These are phyloP conservation scores for Plecotus auritus DNA, from an alignment of 2,113 vertebrate genomes.

Conservation along the genomic window DNA sequence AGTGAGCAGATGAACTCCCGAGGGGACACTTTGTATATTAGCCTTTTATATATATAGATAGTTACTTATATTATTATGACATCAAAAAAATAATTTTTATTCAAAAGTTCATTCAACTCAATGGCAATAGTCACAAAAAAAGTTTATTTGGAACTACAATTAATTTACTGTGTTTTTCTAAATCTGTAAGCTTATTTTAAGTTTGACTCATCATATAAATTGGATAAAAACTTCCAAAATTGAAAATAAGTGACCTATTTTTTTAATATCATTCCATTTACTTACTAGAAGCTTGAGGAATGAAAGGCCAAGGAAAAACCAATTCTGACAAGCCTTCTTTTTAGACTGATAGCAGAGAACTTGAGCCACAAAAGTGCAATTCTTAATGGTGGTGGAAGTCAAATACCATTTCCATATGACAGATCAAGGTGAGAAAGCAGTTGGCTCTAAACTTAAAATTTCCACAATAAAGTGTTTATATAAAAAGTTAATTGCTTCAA, in stretches of 20 bases:
- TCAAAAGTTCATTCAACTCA: not conserved
- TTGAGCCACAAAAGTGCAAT: slow-evolving; percentile 48
- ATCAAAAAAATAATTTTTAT: not conserved
- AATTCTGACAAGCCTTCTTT: not conserved
- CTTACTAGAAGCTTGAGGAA: not conserved
- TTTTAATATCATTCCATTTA: not conserved
- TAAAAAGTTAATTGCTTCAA: slow-evolving; percentile 30
- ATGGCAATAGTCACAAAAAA: not conserved
- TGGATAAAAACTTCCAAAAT: not conserved
- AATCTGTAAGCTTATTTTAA: not conserved
- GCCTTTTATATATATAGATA: no score
- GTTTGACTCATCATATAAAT: not conserved
- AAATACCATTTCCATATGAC: slow-evolving; percentile 47
- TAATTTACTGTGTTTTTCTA: not conserved
- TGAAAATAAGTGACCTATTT: not conserved
- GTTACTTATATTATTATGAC: not conserved
- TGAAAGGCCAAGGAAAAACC: slow-evolving; percentile 37
- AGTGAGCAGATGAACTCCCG: no score
- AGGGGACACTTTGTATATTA: no score
- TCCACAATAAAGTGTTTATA: slow-evolving; percentile 39
- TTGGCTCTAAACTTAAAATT: slow-evolving; percentile 42
- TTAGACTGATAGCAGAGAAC: not conserved
- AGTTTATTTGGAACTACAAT: not conserved
- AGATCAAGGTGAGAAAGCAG: slow-evolving; percentile 9
- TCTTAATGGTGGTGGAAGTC: slow-evolving; percentile 16